These are phyloP conservation scores for Sceliomorpha sp. DNA, from an alignment of 2,888 invertebrate genomes.

Conservation along the genomic window DNA sequence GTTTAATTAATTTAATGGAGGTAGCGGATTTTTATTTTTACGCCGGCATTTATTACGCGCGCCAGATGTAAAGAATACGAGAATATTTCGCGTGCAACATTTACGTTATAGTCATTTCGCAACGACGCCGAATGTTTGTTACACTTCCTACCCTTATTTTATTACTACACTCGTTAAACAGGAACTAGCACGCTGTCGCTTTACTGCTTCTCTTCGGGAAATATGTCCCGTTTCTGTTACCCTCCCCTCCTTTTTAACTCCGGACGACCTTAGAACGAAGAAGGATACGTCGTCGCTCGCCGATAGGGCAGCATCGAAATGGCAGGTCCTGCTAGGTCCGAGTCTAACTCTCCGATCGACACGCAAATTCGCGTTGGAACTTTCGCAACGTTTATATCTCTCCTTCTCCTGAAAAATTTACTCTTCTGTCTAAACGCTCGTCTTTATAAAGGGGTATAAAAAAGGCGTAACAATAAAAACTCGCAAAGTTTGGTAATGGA, in stretches of 20 bases:
- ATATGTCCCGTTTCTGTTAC: constrained; percentile 1
- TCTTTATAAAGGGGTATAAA: too few species aligned
- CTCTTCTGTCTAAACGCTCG: too few species aligned
- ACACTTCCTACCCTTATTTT: constrained; percentile 31
- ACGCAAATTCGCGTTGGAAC: too few species aligned
- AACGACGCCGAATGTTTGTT: constrained; percentile 29
- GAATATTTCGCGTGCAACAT: constrained; percentile 31
- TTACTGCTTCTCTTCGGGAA: constrained; percentile 18
- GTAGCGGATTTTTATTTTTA: constrained; percentile 38
- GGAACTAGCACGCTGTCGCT: constrained; percentile 16
- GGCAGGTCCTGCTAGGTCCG: too few species aligned
- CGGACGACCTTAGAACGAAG: too few species aligned
- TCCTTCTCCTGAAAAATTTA: too few species aligned
- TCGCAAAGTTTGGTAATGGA: too few species aligned
- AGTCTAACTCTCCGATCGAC: too few species aligned
- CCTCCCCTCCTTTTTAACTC: background rate
- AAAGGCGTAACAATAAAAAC: too few species aligned
- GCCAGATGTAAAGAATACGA: constrained; percentile 42
- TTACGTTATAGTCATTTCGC: constrained; percentile 39
- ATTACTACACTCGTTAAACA: constrained; percentile 33
- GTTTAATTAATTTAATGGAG: constrained; percentile 42
- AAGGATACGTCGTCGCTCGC: too few species aligned
- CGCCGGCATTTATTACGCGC: constrained; percentile 23
- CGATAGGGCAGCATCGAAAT: too few species aligned
- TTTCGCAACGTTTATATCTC: too few species aligned